Evolutionary conservation across 2,797 vertebrate species (phyloP).

Genomic region (Lophius americanus): DNA sequence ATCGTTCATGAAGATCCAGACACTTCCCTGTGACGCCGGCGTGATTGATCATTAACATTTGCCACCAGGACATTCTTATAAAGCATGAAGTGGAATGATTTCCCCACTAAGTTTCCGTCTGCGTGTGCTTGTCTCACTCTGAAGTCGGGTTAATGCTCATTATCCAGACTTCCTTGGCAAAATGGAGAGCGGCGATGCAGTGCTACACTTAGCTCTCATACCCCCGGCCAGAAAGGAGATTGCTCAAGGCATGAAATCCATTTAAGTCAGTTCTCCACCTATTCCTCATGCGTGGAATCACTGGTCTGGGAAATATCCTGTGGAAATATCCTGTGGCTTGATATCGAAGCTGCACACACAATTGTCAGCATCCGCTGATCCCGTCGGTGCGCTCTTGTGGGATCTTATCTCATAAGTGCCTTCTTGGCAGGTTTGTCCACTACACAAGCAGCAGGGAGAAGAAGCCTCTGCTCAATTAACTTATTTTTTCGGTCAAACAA

Average conservation of each 20-base stretch:
- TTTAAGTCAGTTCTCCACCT: constrained; percentile 56
- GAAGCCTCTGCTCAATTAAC: constrained; percentile 50
- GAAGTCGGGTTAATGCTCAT: constrained; percentile 64
- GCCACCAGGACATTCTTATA: constrained; percentile 41
- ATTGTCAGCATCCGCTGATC: constrained; percentile 48
- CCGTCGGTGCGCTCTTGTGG: constrained; percentile 32
- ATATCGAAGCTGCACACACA: constrained; percentile 65
- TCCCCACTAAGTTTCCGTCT: constrained; percentile 22
- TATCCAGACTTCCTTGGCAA: constrained; percentile 60
- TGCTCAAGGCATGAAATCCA: constrained; percentile 69
- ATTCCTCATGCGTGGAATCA: constrained; percentile 50
- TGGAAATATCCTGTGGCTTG: constrained; percentile 64
- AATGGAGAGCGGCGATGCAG: constrained; percentile 41
- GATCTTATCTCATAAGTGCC: constrained; percentile 69
- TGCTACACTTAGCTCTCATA: constrained; percentile 51
- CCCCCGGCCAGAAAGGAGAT: constrained; percentile 64
- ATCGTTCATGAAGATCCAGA: constrained; percentile 51
- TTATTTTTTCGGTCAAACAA: constrained; percentile 53
- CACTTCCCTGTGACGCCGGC: constrained; percentile 16
- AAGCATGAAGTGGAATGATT: constrained; percentile 12
- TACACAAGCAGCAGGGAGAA: constrained; percentile 42
- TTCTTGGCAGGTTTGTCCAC: constrained; percentile 63
- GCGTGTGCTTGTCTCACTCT: constrained; percentile 40
- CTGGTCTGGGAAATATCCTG: constrained; percentile 65
- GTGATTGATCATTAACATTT: constrained; percentile 44